Conservation (phyloP, 2,888 invertebrate genomes). For the Andrena fulva region DNA sequence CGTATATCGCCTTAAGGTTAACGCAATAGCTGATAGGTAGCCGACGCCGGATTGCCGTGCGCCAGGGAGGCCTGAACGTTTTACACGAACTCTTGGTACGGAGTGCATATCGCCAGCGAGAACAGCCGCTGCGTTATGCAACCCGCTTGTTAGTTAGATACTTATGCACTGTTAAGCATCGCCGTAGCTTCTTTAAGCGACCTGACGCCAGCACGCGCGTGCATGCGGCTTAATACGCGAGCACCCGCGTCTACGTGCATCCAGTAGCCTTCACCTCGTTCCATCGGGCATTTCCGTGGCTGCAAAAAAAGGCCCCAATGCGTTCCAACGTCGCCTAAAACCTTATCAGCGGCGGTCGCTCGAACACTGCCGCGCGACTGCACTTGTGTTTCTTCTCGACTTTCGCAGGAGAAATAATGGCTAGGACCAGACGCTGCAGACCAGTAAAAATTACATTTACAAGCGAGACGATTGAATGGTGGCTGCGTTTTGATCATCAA, state of each 20-base stretch:
- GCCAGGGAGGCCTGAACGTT: constrained; percentile 31
- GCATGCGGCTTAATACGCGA: constrained; percentile 7
- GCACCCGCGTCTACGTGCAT: constrained; percentile 61
- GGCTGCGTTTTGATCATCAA: constrained; percentile 13
- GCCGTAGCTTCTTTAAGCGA: constrained; percentile 63
- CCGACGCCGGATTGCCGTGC: constrained; percentile 31
- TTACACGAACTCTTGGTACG: constrained; percentile 52
- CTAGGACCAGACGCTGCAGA: neutral
- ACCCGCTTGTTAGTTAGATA: constrained; percentile 66
- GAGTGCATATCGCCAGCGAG: constrained; percentile 64
- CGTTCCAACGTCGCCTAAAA: constrained; percentile 55
- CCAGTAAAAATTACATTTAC: constrained; percentile 2
- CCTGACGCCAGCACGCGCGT: constrained; percentile 41
- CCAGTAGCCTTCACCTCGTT: constrained; percentile 83
- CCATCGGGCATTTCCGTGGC: constrained; percentile 82
- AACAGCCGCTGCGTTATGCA: constrained; percentile 71
- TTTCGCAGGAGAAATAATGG: no score
- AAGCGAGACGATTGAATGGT: neutral
- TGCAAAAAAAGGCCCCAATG: constrained; percentile 65
- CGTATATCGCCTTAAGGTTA: constrained; percentile 65
- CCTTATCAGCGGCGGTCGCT: constrained; percentile 35
- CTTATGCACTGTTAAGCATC: constrained; percentile 69
- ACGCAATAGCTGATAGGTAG: constrained; percentile 66
- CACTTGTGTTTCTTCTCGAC: neutral
- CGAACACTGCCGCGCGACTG: neutral